Base-by-base conservation (phyloP, 2,113 vertebrate species). In the Apeltes quadracus region DNA sequence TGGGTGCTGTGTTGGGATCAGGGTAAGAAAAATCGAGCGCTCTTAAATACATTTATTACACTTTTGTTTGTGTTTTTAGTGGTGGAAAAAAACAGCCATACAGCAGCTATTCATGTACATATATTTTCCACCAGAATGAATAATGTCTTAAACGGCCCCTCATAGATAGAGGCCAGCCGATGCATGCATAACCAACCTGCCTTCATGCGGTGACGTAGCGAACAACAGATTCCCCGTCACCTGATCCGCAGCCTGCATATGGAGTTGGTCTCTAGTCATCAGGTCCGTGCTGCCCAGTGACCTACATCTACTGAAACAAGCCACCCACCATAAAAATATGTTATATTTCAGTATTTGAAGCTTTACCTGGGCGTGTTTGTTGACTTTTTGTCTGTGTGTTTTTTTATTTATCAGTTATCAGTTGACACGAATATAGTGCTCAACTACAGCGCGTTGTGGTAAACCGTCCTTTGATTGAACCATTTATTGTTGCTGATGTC, bases 251-350 rank as follows among this genome's bases (percentile, higher is more conserved):
- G 54, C 29, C n/a, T 86, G 66, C 77, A 83, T 84, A 85, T 85
- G 75, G 43, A 88, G 70, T 34, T 57, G 1, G 34, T 65, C 46
- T 51, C 48, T 12, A 65, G 46, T 77, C 86, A 72, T 78, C 70
- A 12, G 64, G 78, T 73, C 22, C 48, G 44, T 54, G 43, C 64
- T 72, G 73, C 78, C 70, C 70, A 61, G 39, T 88, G 86, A 88
- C 86, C 83, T 79, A 87, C 65, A 83, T 87, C 41, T 53, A 22
- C n/a, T n/a, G n/a, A n/a, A n/a, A n/a, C n/a, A n/a, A n/a, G n/a
- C n/a, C n/a, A n/a, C n/a, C n/a, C n/a, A n/a, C n/a, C n/a, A n/a
- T n/a, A n/a, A n/a, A n/a, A n/a, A n/a, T n/a, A n/a, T n/a, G n/a
- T n/a, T n/a, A n/a, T n/a, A n/a, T n/a, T n/a, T n/a, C n/a, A n/a